A percentile compares a stretch with the other conserved stretches of the same genome.
Evolutionary conservation across 2,113 vertebrate genomes (phyloP).

Genomic region (Heloderma charlesbogerti): DNA sequence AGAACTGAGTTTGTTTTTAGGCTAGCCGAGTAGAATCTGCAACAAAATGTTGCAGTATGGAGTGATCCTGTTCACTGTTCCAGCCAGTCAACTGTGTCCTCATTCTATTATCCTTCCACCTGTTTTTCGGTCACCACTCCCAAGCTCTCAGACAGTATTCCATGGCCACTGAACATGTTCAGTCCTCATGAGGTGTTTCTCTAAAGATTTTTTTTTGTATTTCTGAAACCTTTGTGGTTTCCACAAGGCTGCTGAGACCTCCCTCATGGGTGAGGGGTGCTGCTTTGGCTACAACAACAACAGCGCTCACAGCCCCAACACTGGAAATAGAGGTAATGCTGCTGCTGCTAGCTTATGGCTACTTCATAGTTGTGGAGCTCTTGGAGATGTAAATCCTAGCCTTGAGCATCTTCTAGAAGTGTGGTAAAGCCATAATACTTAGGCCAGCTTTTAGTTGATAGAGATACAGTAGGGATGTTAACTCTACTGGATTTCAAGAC

Average conservation of each 20-base stretch:
- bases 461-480: not conserved
- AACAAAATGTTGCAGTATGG: not conserved
- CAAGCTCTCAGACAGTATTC: not conserved
- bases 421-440: not conserved
- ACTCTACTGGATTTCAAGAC: not conserved
- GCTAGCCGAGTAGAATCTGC: not conserved
- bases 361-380: not conserved
- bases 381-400: not conserved
- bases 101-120: no score
- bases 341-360: not conserved
- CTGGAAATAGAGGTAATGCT: not conserved
- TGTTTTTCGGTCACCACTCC: not conserved
- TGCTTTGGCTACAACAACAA: not conserved
- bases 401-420: not conserved
- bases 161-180: not conserved
- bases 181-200: not conserved
- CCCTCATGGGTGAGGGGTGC: not conserved
- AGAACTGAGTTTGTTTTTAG: not conserved
- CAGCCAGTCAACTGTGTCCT: no score
- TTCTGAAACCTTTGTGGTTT: not conserved
- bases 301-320: not conserved
- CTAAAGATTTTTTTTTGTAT: not conserved
- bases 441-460: not conserved
- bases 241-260: not conserved
- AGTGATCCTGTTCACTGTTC: not conserved